Conservation (phyloP, 2,888 invertebrate species). For the Metacarcinus magister region DNA sequence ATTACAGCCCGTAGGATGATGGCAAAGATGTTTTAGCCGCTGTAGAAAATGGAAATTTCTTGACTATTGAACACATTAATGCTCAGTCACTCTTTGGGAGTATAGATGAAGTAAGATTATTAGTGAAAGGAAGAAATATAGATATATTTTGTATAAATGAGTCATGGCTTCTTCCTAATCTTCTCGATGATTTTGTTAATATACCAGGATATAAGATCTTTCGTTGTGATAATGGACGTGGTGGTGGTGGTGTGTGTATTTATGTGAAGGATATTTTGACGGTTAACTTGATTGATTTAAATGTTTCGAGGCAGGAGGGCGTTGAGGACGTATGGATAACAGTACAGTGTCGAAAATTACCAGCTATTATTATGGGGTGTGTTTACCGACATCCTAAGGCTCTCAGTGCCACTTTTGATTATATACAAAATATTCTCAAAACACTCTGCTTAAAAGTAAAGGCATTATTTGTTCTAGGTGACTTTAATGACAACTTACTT, state of each 20-base stretch:
- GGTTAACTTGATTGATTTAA: not conserved
- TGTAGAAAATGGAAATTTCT: not conserved
- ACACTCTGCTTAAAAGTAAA: too few species aligned
- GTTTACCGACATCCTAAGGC: constrained; percentile 8
- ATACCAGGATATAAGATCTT: not conserved
- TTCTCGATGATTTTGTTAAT: not conserved
- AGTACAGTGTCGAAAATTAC: too few species aligned
- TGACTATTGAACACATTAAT: too few species aligned
- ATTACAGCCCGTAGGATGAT: not conserved
- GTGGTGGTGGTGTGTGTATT: too few species aligned
- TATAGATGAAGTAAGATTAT: not conserved
- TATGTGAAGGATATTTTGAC: not conserved
- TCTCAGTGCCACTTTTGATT: not conserved
- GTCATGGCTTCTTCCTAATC: not conserved
- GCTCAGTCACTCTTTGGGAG: not conserved
- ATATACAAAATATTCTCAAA: not conserved
- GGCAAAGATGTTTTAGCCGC: not conserved
- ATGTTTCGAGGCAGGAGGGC: not conserved
- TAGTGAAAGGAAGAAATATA: too few species aligned
- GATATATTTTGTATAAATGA: too few species aligned
- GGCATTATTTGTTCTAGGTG: too few species aligned
- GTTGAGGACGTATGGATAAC: too few species aligned
- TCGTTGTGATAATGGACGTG: not conserved
- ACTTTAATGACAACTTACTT: too few species aligned
- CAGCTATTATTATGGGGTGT: too few species aligned